Conservation (phyloP, 2,113 vertebrate species). For the Dicentrarchus labrax region DNA sequence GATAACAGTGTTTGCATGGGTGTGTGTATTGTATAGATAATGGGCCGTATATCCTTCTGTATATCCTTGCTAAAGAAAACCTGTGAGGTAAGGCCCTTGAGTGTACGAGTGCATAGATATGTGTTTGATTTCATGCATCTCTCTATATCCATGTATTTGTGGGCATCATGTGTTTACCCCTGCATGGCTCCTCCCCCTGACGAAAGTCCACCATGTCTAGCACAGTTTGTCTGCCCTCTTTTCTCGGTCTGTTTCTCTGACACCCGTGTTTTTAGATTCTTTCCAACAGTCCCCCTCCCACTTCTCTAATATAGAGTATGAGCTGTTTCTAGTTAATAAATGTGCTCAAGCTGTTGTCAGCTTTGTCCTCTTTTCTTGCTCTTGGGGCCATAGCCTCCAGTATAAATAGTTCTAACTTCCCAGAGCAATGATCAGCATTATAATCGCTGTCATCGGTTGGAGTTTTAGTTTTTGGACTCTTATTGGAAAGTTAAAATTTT, state of each 20-base stretch:
- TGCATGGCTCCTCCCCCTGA: neutral
- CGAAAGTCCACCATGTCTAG: conserved; percentile 46
- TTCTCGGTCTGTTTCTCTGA: too few species aligned
- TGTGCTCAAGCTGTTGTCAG: neutral
- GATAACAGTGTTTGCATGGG: conserved; percentile 38
- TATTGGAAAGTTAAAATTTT: neutral
- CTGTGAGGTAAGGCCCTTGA: neutral
- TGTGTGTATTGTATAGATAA: neutral
- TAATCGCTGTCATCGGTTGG: neutral
- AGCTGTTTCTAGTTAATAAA: neutral
- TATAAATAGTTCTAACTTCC: neutral
- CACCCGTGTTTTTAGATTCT: neutral
- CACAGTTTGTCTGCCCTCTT: conserved; percentile 30
- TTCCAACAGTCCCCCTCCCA: neutral
- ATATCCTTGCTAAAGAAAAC: neutral
- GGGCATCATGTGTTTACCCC: neutral
- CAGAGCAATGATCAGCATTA: neutral
- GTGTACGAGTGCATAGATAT: neutral
- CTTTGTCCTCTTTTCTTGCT: conserved; percentile 7
- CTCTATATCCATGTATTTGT: neutral
- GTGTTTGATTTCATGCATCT: neutral
- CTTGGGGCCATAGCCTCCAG: neutral
- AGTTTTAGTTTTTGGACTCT: neutral
- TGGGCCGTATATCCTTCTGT: neutral
- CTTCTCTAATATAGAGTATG: neutral